phyloP scores from a whole-genome alignment of 1,140 invertebrate species.

The Zaprionus africanus region DNA sequence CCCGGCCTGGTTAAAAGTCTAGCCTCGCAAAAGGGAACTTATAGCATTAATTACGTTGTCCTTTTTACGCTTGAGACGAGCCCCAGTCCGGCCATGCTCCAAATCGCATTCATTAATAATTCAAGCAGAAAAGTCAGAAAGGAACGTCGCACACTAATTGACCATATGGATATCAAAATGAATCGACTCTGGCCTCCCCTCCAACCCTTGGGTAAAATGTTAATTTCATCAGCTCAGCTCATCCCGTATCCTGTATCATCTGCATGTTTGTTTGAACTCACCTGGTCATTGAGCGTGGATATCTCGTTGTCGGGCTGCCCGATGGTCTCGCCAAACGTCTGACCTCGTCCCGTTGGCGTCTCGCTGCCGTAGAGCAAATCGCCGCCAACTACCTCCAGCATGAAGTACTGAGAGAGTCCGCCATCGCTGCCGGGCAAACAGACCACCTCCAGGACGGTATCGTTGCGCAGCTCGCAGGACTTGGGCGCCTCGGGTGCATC shows the following conservation, averaged over 20 bases:
- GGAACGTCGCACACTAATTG: constrained; percentile 76
- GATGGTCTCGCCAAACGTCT: constrained; percentile 74
- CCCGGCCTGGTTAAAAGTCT: constrained; percentile 43
- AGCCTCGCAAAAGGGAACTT: constrained; percentile 33
- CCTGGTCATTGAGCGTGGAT: constrained; percentile 87
- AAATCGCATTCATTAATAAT: constrained; percentile 76
- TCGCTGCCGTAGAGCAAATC: constrained; percentile 84
- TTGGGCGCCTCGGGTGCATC: constrained; percentile 89
- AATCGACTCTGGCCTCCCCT: not conserved
- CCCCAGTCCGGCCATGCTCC: constrained; percentile 12
- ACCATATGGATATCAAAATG: constrained; percentile 73
- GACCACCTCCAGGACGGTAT: constrained; percentile 88
- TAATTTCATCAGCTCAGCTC: constrained; percentile 60
- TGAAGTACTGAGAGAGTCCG: constrained; percentile 92
- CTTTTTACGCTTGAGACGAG: constrained; percentile 68
- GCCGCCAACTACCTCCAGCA: constrained; percentile 91
- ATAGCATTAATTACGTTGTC: constrained; percentile 79
- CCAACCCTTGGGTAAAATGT: constrained; percentile 14
- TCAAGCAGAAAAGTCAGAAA: constrained; percentile 77
- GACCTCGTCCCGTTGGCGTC: constrained; percentile 48
- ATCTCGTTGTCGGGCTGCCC: constrained; percentile 86
- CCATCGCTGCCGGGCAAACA: constrained; percentile 92
- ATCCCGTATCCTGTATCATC: not conserved
- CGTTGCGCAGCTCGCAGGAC: constrained; percentile 89
- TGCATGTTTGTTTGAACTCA: constrained; percentile 72